Conservation (phyloP, 2,888 invertebrate species). For the Eupeodes luniger region DNA sequence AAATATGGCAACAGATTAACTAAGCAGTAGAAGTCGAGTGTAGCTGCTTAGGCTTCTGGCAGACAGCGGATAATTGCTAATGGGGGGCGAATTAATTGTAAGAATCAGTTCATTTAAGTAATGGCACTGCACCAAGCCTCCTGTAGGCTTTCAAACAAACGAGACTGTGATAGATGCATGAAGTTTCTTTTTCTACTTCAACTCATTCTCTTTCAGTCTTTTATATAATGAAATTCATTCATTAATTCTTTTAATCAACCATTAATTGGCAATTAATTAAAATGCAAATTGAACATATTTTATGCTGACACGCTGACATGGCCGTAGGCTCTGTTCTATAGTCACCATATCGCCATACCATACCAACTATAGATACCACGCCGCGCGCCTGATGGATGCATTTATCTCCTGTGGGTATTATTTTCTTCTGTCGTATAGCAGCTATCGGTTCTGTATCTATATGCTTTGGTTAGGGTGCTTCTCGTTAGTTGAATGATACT, state of each 20-base stretch:
- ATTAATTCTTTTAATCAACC: conserved; percentile 76
- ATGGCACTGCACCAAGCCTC: conserved; percentile 8
- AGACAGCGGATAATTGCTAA: conserved; percentile 56
- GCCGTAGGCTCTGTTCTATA: conserved; percentile 61
- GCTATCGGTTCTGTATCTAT: not conserved
- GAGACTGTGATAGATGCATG: conserved; percentile 36
- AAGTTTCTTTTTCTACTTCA: not conserved
- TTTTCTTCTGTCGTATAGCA: not conserved
- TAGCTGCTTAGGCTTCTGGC: conserved; percentile 6
- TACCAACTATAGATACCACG: not conserved
- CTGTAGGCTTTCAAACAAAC: not conserved
- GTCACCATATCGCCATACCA: not conserved
- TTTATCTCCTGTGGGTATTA: conserved; percentile 16
- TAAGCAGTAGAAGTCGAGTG: conserved; percentile 31
- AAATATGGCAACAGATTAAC: conserved; percentile 67
- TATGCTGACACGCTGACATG: conserved; percentile 77
- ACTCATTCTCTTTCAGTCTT: conserved; percentile 9
- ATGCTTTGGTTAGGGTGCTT: conserved; percentile 28
- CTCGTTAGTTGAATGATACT: conserved; percentile 71
- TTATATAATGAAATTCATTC: conserved; percentile 67
- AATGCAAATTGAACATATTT: conserved; percentile 78
- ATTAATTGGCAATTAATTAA: conserved; percentile 80
- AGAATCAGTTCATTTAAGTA: conserved; percentile 52
- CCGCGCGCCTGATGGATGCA: conserved; percentile 26
- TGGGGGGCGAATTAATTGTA: conserved; percentile 62